phyloP scores from a whole-genome alignment of 2,797 vertebrate species.

The Mionectes olivaceus region DNA sequence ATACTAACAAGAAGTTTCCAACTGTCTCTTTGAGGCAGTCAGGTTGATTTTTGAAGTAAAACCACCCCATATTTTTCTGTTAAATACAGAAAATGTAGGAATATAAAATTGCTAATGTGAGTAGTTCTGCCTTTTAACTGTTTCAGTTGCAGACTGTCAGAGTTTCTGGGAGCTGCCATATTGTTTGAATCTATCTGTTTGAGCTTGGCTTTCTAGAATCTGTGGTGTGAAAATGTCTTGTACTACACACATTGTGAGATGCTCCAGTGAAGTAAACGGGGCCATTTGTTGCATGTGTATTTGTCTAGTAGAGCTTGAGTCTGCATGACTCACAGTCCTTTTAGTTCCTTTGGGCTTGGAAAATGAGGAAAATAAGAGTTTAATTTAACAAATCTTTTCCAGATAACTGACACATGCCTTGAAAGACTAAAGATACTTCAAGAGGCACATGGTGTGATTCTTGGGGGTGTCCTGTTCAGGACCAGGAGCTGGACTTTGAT shows the following conservation, averaged over 20 bases:
- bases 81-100: neutral
- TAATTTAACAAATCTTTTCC: neutral
- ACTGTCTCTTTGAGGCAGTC: neutral
- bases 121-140: neutral
- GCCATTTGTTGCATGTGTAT: neutral
- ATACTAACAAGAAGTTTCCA: neutral
- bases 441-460: neutral
- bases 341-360: neutral
- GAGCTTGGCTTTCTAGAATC: neutral
- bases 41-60: conserved; percentile 41
- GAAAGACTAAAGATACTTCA: neutral
- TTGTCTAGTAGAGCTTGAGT: neutral
- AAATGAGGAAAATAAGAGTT: neutral
- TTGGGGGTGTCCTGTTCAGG: neutral
- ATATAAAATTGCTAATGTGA: neutral
- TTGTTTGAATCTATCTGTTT: neutral
- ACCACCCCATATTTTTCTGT: neutral
- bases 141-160: neutral
- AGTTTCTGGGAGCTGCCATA: neutral
- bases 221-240: neutral
- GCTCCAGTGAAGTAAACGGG: neutral
- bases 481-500: neutral
- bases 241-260: accelerated
- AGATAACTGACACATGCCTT: neutral
- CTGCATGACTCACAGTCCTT: neutral